phyloP scores from a whole-genome alignment of 2,888 invertebrate species.

The Amorpha juglandis region DNA sequence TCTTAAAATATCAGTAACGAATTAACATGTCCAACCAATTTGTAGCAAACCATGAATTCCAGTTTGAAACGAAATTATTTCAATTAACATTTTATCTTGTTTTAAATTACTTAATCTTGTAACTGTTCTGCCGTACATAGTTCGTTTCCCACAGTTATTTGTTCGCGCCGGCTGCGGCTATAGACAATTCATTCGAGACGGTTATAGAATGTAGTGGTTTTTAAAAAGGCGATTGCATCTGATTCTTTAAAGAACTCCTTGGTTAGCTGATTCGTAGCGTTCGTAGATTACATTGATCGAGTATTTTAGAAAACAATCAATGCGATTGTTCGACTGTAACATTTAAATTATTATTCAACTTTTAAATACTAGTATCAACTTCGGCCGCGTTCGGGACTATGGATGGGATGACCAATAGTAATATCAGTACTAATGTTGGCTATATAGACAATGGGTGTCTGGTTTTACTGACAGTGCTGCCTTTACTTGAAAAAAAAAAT shows the following conservation, averaged over 20 bases:
- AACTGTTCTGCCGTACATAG: constrained; percentile 17
- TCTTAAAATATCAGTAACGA: too few relatives aligned
- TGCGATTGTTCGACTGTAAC: constrained; percentile 11
- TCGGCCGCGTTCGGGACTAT: background rate
- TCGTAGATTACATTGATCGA: constrained; percentile 10
- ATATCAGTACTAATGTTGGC: too few relatives aligned
- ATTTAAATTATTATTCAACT: background rate
- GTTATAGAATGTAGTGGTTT: constrained; percentile 29
- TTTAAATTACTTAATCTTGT: constrained; percentile 22
- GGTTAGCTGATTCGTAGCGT: constrained; percentile 35
- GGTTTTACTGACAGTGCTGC: too few relatives aligned
- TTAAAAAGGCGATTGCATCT: constrained; percentile 31
- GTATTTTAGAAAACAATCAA: constrained; percentile 14
- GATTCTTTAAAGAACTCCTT: constrained; percentile 33
- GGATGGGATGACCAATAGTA: too few relatives aligned
- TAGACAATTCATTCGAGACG: constrained; percentile 38
- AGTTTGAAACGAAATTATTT: constrained; percentile 15
- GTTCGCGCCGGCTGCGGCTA: constrained; percentile 25
- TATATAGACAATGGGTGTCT: too few relatives aligned
- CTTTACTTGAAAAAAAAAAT: too few relatives aligned
- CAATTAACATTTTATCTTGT: constrained; percentile 19
- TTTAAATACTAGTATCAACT: too few relatives aligned
- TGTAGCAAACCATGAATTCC: background rate
- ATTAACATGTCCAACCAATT: background rate
- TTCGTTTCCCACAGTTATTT: constrained; percentile 37